Base-by-base conservation (phyloP, 2,113 vertebrate genomes). In the Barnardius zonarius region DNA sequence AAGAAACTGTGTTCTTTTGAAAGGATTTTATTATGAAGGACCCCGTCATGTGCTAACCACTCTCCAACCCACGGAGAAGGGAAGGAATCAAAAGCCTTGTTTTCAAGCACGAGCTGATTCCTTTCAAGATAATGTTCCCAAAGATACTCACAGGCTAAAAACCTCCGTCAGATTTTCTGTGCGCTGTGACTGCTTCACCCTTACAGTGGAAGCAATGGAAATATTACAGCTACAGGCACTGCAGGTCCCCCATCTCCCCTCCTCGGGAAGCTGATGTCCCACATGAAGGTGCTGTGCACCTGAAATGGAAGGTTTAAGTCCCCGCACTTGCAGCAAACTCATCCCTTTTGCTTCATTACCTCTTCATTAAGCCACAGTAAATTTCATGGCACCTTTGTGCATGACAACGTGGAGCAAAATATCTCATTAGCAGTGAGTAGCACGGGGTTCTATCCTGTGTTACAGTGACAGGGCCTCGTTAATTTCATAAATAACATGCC, bases 31-130 rank as follows among this genome's bases (percentile, higher is more conserved):
- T 81, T 88, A 10, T 6, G 66, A 27, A 49, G 51, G 69, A 2
- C 48, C 52, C 24, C 1, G 4, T 30, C 17, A 8, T 0, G 30
- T 52, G n/a, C 19, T 5, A 17, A n/a, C 9, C 11, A 1, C 41
- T 31, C 31, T n/a, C 24, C 75, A 88, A 17, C 67, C 39, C 55
- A 80, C 5, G 1, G 68, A 31, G 35, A 52, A 30, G 46, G 70
- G 39, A 62, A 27, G 75, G 46, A 59, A 78, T 49, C 70, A 46
- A 62, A 91, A 84, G 37, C 13, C n/a, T 68, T 41, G 4, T 30
- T 86, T 39, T 74, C 54, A 55, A 85, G 82, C 62, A 57, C 10
- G 41, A 91, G 68, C 80, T 41, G 69, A 49, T 64, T 69, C 62
- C 57, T 81, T 88, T 31, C 33, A 41, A 61, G 61, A n/a, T 13